Conservation (phyloP, 2,888 invertebrate species). For the Eretmocerus hayati region DNA sequence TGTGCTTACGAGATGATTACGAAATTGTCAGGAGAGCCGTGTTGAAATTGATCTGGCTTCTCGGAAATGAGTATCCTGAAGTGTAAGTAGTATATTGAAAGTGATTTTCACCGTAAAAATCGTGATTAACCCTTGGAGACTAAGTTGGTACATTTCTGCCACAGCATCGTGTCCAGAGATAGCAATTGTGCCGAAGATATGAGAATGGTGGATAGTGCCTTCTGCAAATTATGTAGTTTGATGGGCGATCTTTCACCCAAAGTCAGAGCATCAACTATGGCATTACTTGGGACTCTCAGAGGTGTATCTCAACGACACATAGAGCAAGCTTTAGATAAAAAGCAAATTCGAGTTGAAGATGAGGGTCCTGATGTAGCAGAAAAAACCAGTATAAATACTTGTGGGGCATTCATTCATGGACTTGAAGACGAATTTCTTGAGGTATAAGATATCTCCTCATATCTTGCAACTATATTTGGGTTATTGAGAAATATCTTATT, state of each 20-base stretch:
- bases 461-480: conserved; percentile 11
- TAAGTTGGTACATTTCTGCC: conserved; percentile 33
- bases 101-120: not conserved
- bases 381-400: conserved; percentile 68
- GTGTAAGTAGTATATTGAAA: conserved; percentile 50
- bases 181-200: conserved; percentile 70
- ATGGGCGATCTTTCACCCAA: conserved; percentile 88
- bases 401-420: conserved; percentile 97
- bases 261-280: conserved; percentile 78
- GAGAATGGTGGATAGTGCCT: conserved; percentile 90
- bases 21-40: conserved; percentile 87
- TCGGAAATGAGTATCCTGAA: conserved; percentile 83
- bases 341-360: conserved; percentile 50
- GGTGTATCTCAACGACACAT: conserved; percentile 83
- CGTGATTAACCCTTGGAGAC: too few species aligned
- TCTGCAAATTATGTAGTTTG: conserved; percentile 87
- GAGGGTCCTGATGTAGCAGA: conserved; percentile 42
- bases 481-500: too few species aligned
- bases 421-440: conserved; percentile 93
- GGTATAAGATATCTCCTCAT: conserved; percentile 48
- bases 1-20: conserved; percentile 83
- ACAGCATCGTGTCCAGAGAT: conserved; percentile 59
- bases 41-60: conserved; percentile 74
- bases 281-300: conserved; percentile 78
- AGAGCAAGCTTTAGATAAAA: conserved; percentile 95